Evolutionary conservation across 2,797 vertebrate species (phyloP).

Genomic region (Caiman crocodilus): DNA sequence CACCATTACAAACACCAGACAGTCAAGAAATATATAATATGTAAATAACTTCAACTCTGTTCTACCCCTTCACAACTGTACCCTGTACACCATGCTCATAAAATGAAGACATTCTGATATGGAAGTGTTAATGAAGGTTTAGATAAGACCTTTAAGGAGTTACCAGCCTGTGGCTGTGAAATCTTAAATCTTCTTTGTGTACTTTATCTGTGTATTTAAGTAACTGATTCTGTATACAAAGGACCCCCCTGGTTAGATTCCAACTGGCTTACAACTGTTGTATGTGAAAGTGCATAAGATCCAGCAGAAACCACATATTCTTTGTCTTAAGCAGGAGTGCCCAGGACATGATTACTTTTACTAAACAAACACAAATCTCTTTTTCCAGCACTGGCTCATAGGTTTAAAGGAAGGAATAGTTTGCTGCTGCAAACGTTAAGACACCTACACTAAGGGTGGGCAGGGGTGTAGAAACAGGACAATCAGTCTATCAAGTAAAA

Average conservation of each 20-base stretch:
- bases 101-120: neutral
- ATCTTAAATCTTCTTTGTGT: neutral
- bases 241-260: neutral
- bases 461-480: neutral
- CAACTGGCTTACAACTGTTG: neutral
- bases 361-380: conserved; percentile 8
- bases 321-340: neutral
- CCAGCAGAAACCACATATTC: conserved; percentile 8
- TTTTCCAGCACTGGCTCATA: neutral
- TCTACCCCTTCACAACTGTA: neutral
- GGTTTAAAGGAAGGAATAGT: conserved; percentile 5
- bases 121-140: neutral
- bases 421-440: conserved; percentile 1
- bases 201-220: conserved; percentile 21
- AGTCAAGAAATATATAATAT: neutral
- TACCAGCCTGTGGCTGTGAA: neutral
- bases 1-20: neutral
- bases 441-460: conserved; percentile 28
- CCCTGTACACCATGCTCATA: neutral
- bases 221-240: conserved; percentile 16
- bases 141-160: neutral
- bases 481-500: conserved; percentile 61
- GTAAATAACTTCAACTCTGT: neutral
- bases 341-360: neutral
- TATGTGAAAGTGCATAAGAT: neutral